Percentiles rank a stretch among this genome's conserved stretches.
These are phyloP conservation scores for Sipha maydis DNA, from an alignment of 2,888 invertebrate species.

Conservation along the genomic window DNA sequence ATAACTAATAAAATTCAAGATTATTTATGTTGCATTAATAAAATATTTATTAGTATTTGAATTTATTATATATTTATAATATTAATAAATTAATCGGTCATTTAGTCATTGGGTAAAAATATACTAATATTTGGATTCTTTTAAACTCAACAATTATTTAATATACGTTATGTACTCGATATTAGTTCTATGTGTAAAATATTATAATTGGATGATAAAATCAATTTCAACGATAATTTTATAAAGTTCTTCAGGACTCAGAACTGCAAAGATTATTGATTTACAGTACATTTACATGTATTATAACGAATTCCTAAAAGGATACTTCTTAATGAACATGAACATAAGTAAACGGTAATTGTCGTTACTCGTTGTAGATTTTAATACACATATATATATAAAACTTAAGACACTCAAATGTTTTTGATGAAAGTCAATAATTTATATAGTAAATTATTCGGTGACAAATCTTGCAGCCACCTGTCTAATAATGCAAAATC, in stretches of 20 bases:
- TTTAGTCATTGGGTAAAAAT: too few relatives aligned
- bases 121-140: too few relatives aligned
- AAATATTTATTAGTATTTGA: too few relatives aligned
- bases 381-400: too few relatives aligned
- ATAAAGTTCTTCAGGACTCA: neutral
- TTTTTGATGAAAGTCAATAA: constrained; percentile 41
- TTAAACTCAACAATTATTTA: too few relatives aligned
- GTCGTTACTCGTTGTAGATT: too few relatives aligned
- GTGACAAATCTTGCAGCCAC: constrained; percentile 69
- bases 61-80: too few relatives aligned
- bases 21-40: too few relatives aligned
- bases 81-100: too few relatives aligned
- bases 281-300: neutral
- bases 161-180: neutral
- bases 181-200: neutral
- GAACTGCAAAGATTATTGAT: too few relatives aligned
- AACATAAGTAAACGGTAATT: neutral
- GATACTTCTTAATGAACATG: neutral
- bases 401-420: neutral
- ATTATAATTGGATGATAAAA: neutral
- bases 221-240: neutral
- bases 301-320: neutral
- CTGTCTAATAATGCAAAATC: constrained; percentile 76
- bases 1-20: too few relatives aligned
- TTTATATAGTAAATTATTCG: constrained; percentile 26